These are phyloP conservation scores for Noctua janthe DNA, from an alignment of 2,888 invertebrate genomes.

Conservation along the genomic window DNA sequence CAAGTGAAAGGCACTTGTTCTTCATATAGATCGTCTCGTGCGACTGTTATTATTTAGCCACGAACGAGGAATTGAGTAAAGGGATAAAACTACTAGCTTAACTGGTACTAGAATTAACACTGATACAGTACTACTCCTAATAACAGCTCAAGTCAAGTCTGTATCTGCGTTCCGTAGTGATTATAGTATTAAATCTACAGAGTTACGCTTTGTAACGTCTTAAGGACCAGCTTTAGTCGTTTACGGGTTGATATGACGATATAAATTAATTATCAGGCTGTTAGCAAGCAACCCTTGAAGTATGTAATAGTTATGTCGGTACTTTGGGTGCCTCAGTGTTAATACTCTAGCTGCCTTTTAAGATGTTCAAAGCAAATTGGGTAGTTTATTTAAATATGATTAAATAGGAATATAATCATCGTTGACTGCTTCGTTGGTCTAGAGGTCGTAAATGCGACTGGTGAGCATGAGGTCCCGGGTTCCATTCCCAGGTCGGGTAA, in stretches of 20 bases:
- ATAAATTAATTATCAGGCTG: conserved; percentile 32
- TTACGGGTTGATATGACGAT: conserved; percentile 35
- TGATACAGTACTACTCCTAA: not conserved
- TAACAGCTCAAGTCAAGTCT: not conserved
- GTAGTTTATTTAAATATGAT: not conserved
- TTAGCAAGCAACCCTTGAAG: conserved; percentile 10
- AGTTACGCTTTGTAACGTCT: not conserved
- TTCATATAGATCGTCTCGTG: no score
- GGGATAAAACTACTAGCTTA: not conserved
- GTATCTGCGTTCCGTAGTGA: not conserved
- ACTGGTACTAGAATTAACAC: not conserved
- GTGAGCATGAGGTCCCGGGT: not conserved
- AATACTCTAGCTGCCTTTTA: conserved; percentile 7
- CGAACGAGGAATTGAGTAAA: not conserved
- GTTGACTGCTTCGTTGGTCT: not conserved
- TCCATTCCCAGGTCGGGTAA: not conserved
- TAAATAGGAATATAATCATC: not conserved
- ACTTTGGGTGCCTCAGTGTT: not conserved
- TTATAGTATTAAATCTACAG: not conserved
- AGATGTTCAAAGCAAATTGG: not conserved
- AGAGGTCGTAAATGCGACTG: not conserved
- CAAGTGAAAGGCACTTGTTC: no score
- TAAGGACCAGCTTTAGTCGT: conserved; percentile 3
- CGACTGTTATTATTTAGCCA: not conserved
- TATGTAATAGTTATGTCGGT: conserved; percentile 9